Conservation (phyloP, 2,113 vertebrate species). For the Paramisgurnus dabryanus region DNA sequence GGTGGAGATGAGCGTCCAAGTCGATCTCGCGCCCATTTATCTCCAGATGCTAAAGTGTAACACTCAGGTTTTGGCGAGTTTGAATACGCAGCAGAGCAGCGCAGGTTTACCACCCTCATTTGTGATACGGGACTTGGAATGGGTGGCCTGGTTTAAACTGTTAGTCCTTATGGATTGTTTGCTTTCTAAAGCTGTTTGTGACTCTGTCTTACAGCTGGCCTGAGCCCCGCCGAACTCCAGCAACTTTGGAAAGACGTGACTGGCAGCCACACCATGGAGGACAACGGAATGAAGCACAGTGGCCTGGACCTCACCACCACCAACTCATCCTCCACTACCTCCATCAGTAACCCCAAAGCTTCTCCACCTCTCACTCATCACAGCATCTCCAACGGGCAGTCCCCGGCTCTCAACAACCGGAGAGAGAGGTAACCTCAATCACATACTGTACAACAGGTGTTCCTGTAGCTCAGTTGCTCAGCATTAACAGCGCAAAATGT, state of each 20-base stretch:
- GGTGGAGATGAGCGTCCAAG: conserved; percentile 36
- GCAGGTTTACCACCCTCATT: conserved; percentile 34
- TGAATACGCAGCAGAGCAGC: conserved; percentile 26
- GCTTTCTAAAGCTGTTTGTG: conserved; percentile 16
- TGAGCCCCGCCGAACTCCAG: conserved; percentile 98
- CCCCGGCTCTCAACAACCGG: conserved; percentile 91
- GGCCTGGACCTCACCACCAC: conserved; percentile 97
- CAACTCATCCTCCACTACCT: conserved; percentile 97
- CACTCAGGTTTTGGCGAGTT: conserved; percentile 29
- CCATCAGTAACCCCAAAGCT: conserved; percentile 96
- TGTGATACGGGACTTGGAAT: background rate
- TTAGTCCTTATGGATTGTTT: conserved; percentile 3
- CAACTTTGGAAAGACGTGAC: conserved; percentile 99
- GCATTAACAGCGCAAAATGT: too few relatives aligned
- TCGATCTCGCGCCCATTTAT: conserved; percentile 48
- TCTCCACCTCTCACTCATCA: conserved; percentile 98
- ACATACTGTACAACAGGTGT: background rate
- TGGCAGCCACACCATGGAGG: conserved; percentile 87
- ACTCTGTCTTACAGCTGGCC: conserved; percentile 77
- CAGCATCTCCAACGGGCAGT: conserved; percentile 97
- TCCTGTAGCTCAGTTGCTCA: background rate
- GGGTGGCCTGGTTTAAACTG: background rate
- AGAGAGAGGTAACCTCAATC: conserved; percentile 86
- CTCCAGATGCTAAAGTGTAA: conserved; percentile 53
- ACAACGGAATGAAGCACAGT: conserved; percentile 87